Base-by-base conservation (phyloP, 2,797 vertebrate species). In the Phaenicophaeus curvirostris region DNA sequence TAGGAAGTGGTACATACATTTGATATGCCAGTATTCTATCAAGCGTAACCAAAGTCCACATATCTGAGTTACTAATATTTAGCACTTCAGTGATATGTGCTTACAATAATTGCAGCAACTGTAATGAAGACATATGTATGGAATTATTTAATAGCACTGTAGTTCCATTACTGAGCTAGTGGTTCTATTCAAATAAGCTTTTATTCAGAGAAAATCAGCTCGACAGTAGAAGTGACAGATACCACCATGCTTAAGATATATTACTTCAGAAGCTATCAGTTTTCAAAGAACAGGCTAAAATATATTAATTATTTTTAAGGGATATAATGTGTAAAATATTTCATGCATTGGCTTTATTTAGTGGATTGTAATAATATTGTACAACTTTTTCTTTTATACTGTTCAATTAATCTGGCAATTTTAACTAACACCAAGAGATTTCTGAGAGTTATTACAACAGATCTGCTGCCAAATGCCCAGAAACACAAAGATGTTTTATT, bases 1-100 rank as follows among this genome's bases (percentile, higher is more conserved):
- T 93, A 96, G 93, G 63, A 96, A 96, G 90, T 80, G 91, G 50
- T 95, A 92, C 79, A 44, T 95, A 91, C 85, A 94, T 93, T 96
- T 90, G 63, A 91, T 87, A 96, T 96, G 76, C 87, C 91, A 89
- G 65, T 96, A 95, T 87, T 96, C 93, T 95, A 91, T 86, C 67
- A 82, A 96, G 94, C 91, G 75, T 96, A 96, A 97, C 96, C 96
- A 96, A 97, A 96, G 96, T 81, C 85, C 83, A 92, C 78, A 88
- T 94, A 95, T 92, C 92, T 94, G 91, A 94, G 87, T 95, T 93
- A 94, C 67, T 87, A 82, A 82, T 94, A 89, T 85, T 81, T 95
- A 97, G 88, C 94, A 95, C 94, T 95, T 96, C 93, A 75, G 58
- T 95, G 95, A 84, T 94, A 93, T 75, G 87, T 93, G 68, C 95